Percentiles rank a stretch among this genome's conserved stretches.
Evolutionary conservation across 2,797 vertebrate species (phyloP).

Genomic region (Chelonia mydas): DNA sequence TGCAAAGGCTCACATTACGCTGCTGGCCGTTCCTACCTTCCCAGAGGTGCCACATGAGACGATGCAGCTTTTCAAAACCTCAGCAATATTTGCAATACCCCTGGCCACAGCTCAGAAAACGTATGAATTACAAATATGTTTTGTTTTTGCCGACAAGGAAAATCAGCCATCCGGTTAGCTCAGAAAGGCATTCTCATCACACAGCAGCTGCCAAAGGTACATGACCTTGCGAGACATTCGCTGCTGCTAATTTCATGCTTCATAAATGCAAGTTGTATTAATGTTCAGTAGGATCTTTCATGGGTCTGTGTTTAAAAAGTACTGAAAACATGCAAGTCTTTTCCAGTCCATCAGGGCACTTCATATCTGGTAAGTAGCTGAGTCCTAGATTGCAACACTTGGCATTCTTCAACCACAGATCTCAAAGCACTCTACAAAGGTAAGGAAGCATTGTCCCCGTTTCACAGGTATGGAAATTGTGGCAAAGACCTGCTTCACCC

Average conservation of each 20-base stretch:
- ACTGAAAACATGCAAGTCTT: background rate
- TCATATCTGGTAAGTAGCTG: background rate
- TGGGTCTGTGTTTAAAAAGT: background rate
- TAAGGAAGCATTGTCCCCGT: background rate
- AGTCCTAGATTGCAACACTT: background rate
- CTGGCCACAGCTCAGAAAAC: background rate
- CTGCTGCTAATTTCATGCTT: conserved; percentile 65
- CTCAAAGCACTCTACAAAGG: background rate
- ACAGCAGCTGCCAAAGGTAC: conserved; percentile 56
- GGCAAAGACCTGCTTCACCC: background rate
- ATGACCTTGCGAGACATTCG: conserved; percentile 59
- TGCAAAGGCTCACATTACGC: background rate
- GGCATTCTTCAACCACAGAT: background rate
- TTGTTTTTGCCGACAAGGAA: background rate
- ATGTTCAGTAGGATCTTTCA: background rate
- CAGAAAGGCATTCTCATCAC: conserved; percentile 19
- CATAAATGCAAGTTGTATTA: conserved; percentile 46
- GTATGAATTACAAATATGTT: background rate
- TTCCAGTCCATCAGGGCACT: background rate
- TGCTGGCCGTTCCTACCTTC: background rate
- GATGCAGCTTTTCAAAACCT: background rate
- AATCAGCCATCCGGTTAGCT: conserved; percentile 41
- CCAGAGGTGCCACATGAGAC: background rate
- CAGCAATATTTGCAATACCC: background rate
- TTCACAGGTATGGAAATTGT: accelerated